Base-by-base conservation (phyloP, 1,140 invertebrate species). In the Tetraneura akinire region DNA sequence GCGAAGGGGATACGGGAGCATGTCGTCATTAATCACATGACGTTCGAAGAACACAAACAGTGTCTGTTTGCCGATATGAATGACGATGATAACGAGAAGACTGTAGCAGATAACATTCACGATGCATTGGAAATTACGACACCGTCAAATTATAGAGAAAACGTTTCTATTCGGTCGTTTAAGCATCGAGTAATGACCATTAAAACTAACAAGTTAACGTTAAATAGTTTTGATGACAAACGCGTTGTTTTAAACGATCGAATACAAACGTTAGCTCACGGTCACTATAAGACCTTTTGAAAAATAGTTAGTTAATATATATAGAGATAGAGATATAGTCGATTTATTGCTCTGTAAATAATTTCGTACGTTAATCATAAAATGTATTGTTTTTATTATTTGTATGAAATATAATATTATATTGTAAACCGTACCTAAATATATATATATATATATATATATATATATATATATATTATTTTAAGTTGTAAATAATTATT, bases 161-260 rank as follows among this genome's bases (percentile, higher is more conserved):
- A 62, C 29, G 26, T 62, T 13, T 62, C 57, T 6, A 64, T 64
- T 14, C 3, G 26, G 32, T 64, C 29, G 29, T 64, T 18, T 13
- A 6, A 64, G 5, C 60, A 64, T 11, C 26, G 1, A 0, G 23
- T 64, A 1, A 29, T 23, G 6, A 64, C 60, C 16, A 29, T 32
- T 18, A 64, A 64, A 26, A 18, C 60, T 6, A 5, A 32, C 13
- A 64, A 64, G 23, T 23, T 64, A 11, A 64, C 13, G 0, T 18
- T 64, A 18, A 64, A 64, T 64, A 26, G 29, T 64, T 32, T 64
- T 6, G 60, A 64, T 14, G 60, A 64, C 14, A 64, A 64, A 64
- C 60, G 60, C 2, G 60, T 64, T 37, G 29, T 64, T 5, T 16
- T 14, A 26, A 5, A 14, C 26, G 29, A 64, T 64, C 60, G 26